Base-by-base conservation (phyloP, 2,888 invertebrate species). In the Eumacrocentrus americanus region DNA sequence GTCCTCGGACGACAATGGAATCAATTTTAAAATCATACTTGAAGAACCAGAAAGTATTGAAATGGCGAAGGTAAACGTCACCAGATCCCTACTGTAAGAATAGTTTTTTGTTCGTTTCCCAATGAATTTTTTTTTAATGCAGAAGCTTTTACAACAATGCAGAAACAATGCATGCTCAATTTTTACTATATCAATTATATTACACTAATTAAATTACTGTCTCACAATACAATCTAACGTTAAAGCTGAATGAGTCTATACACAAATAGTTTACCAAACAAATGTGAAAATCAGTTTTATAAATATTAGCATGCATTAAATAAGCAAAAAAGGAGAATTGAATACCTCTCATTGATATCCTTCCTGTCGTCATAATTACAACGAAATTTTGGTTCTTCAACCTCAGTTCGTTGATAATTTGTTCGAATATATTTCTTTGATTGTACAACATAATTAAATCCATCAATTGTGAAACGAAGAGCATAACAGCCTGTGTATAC, bases 401-500 rank as follows among this genome's bases (percentile, higher is more conserved):
- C 59, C 51, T 66, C 65, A 3, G 50, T 61, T 7, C 61, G 58
- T 4, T 25, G 53, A 53, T 66, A 67, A 60, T 60, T 53, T 4
- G 65, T 65, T 0, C 16, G 23, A 44, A 66, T 58, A 23, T 53
- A 65, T 34, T 60, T 44, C 16, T 52, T 66, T 11, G 63, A 63
- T 7, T 58, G 53, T 7, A 65, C 55, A 7, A 53, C 7, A 42
- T 60, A 53, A 20, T 48, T 57, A 55, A 58, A 52, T 9, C 52
- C 58, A 34, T 62, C 61, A 14, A 62, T 52, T 18, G 59, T 62
- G 34, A 63, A 67, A 40, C 66, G 64, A 38, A 67, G 37, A 0
- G 67, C 66, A 44, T 67, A 67, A 61, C 67, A 67, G 22, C 67
- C 67, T 12, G 66, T 61, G 20, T 63, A 67, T 20, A 67, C 58